phyloP scores from a whole-genome alignment of 2,797 vertebrate genomes.

The Rhincodon typus region DNA sequence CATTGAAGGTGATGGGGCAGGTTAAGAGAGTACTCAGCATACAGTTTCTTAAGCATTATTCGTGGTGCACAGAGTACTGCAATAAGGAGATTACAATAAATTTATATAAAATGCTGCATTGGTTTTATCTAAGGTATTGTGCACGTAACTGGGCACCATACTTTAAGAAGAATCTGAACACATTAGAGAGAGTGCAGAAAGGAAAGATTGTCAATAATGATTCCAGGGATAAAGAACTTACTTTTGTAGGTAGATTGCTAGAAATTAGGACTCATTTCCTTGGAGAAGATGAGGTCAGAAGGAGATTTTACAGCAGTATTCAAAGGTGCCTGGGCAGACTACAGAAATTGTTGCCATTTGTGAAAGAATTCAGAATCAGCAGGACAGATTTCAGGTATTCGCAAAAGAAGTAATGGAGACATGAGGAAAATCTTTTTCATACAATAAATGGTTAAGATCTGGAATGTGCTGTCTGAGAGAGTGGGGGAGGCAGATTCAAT shows the following conservation, averaged over 20 bases:
- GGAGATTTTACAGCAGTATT: not conserved
- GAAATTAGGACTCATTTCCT: not conserved
- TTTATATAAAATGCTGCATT: not conserved
- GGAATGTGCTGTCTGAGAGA: not conserved
- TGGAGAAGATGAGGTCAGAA: not conserved
- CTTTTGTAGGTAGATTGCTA: not conserved
- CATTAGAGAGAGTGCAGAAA: not conserved
- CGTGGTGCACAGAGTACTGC: not conserved
- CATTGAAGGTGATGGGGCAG: not conserved
- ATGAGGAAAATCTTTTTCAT: not conserved
- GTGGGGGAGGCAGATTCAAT: not conserved
- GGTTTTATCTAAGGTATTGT: not conserved
- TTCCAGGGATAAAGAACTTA: not conserved
- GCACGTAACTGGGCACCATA: not conserved
- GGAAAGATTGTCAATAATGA: not conserved
- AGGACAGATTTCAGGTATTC: not conserved
- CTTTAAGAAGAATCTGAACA: not conserved
- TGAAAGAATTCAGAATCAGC: not conserved
- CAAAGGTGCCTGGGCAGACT: not conserved
- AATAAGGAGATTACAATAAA: not conserved
- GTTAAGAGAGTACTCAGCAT: not conserved
- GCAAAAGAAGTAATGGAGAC: not conserved
- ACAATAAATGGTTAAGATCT: not conserved
- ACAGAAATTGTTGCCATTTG: not conserved
- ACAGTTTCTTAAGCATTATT: not conserved